phyloP scores from a whole-genome alignment of 2,113 vertebrate genomes.

The Vireo altiloquus region DNA sequence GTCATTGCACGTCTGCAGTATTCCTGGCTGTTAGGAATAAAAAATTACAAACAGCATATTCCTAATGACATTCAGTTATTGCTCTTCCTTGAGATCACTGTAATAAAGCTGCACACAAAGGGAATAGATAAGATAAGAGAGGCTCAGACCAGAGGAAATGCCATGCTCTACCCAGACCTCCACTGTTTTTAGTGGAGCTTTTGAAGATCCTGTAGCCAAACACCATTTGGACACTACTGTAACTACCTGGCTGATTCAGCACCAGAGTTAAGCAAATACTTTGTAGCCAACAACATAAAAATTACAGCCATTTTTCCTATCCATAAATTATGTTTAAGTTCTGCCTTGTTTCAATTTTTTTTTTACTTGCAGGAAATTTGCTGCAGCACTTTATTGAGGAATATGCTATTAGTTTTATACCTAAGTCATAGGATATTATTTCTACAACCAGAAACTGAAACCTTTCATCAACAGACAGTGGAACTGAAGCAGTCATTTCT shows the following conservation, averaged over 20 bases:
- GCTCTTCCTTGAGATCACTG: background rate
- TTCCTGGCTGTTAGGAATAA: background rate
- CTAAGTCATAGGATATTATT: background rate
- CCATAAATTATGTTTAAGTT: background rate
- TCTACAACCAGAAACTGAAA: background rate
- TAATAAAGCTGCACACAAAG: background rate
- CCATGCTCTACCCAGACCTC: background rate
- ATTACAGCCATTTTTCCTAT: background rate
- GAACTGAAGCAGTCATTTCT: background rate
- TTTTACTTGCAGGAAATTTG: background rate
- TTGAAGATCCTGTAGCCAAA: background rate
- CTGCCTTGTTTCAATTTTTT: background rate
- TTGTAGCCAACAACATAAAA: background rate
- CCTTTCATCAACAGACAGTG: background rate
- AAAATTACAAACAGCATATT: background rate
- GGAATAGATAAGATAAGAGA: background rate
- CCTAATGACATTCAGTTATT: background rate
- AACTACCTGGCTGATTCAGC: background rate
- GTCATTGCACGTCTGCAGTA: background rate
- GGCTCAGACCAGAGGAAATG: background rate
- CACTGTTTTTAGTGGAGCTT: background rate
- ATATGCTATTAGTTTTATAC: rapidly evolving
- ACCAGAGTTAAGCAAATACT: background rate
- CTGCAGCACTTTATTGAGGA: background rate
- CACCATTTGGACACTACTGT: background rate